Conservation (phyloP, 2,797 vertebrate species). For the Urosaurus nigricauda region DNA sequence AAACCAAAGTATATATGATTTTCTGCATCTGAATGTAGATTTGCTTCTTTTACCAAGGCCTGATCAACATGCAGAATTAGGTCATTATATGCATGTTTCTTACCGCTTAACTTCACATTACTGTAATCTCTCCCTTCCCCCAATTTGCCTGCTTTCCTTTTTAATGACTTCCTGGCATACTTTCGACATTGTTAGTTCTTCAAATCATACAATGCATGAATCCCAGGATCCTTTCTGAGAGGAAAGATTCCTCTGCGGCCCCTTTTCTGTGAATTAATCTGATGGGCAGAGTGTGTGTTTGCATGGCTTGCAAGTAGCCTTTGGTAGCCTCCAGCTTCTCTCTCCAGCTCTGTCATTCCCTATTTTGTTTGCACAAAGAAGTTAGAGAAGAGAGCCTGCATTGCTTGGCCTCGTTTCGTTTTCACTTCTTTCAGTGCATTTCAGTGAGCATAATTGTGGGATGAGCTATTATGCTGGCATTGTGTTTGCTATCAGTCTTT, state of each 20-base stretch:
- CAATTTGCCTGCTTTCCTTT: conserved; percentile 25
- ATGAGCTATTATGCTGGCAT: conserved; percentile 49
- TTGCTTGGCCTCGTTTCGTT: conserved; percentile 68
- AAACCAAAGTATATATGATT: background rate
- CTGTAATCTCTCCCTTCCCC: conserved; percentile 4
- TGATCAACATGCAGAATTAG: conserved; percentile 6
- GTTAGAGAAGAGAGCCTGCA: conserved; percentile 48
- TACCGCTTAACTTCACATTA: conserved; percentile 16
- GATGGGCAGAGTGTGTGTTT: conserved; percentile 33
- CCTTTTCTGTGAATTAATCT: conserved; percentile 47
- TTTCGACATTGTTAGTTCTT: conserved; percentile 7
- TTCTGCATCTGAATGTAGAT: background rate
- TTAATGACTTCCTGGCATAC: background rate
- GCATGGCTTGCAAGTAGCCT: conserved; percentile 55
- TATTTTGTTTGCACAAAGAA: conserved; percentile 66
- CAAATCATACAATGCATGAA: conserved; percentile 13
- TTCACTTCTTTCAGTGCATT: conserved; percentile 64
- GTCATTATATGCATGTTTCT: background rate
- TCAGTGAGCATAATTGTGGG: conserved; percentile 60
- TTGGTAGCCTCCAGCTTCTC: conserved; percentile 57
- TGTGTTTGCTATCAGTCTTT: conserved; percentile 61
- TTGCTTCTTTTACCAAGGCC: background rate
- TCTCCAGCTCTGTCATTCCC: conserved; percentile 66
- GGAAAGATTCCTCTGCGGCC: background rate
- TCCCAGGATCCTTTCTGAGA: conserved; percentile 4